A percentile compares a stretch with the other conserved stretches of the same genome.
These are phyloP conservation scores for Eutolmus rufibarbis DNA, from an alignment of 2,888 invertebrate species.

Conservation along the genomic window DNA sequence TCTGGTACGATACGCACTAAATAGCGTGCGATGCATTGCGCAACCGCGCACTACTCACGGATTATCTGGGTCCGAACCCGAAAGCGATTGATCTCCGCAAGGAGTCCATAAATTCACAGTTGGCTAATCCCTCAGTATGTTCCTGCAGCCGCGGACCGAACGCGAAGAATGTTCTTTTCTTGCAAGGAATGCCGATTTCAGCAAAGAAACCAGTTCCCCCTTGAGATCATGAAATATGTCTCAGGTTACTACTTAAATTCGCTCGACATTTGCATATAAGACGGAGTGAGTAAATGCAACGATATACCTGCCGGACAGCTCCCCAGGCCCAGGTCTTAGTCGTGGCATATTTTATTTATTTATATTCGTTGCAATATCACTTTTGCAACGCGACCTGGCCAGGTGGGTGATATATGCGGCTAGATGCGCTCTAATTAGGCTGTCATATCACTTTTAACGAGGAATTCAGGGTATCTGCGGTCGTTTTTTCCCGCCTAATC, in stretches of 20 bases:
- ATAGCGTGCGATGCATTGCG: conserved; percentile 10
- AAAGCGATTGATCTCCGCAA: conserved; percentile 27
- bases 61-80: not conserved
- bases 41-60: not conserved
- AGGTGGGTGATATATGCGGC: conserved; percentile 12
- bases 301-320: not conserved
- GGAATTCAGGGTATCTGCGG: conserved; percentile 17
- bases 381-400: not conserved
- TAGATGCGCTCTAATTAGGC: conserved; percentile 40
- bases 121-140: conserved; percentile 20
- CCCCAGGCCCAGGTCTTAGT: not conserved
- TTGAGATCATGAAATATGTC: conserved; percentile 39
- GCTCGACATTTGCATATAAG: conserved; percentile 28
- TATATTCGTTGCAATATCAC: conserved; percentile 7
- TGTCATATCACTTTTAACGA: conserved; percentile 23
- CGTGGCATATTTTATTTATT: not conserved
- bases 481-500: not conserved
- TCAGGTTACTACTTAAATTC: conserved; percentile 35
- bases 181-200: conserved; percentile 16
- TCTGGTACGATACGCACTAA: conserved; percentile 29
- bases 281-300: not conserved
- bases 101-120: conserved; percentile 22
- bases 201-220: conserved; percentile 10
- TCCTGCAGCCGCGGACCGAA: conserved; percentile 2
- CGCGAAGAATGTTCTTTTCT: conserved; percentile 31